Conservation (phyloP, 1,140 invertebrate species). For the Nephotettix cincticeps region DNA sequence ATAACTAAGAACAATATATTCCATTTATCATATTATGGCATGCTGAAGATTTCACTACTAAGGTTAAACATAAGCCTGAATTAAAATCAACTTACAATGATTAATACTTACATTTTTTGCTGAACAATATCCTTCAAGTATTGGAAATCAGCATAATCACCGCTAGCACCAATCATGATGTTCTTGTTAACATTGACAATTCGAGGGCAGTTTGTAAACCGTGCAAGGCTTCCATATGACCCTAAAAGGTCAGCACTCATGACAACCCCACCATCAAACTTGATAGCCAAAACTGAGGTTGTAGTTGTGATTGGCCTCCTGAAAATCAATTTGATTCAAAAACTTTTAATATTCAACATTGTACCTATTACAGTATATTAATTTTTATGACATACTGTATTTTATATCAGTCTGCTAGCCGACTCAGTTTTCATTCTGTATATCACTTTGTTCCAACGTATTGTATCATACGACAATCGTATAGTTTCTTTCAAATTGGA, state of each 20-base stretch:
- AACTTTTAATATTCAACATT: too few species aligned
- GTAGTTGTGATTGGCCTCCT: constrained; percentile 79
- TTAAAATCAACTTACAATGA: too few species aligned
- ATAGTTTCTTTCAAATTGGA: too few species aligned
- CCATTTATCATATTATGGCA: not conserved
- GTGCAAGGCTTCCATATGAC: constrained; percentile 88
- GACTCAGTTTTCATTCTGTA: too few species aligned
- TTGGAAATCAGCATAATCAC: constrained; percentile 96
- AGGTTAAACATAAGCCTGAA: not conserved
- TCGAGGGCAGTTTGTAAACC: constrained; percentile 80
- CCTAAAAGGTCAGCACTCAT: constrained; percentile 89
- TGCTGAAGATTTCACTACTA: not conserved
- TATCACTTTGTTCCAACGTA: too few species aligned
- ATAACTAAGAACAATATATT: too few species aligned
- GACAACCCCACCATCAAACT: constrained; percentile 85
- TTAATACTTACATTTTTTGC: constrained; percentile 79
- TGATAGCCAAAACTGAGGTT: constrained; percentile 85
- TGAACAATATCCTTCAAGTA: constrained; percentile 84
- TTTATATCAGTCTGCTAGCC: too few species aligned
- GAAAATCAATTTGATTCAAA: not conserved
- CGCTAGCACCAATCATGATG: constrained; percentile 84
- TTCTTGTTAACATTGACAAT: constrained; percentile 87
- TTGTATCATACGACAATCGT: too few species aligned
- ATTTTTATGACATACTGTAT: too few species aligned
- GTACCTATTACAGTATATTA: too few species aligned